These are phyloP conservation scores for Cosmopolites sordidus DNA, from an alignment of 2,888 invertebrate genomes.

Conservation along the genomic window DNA sequence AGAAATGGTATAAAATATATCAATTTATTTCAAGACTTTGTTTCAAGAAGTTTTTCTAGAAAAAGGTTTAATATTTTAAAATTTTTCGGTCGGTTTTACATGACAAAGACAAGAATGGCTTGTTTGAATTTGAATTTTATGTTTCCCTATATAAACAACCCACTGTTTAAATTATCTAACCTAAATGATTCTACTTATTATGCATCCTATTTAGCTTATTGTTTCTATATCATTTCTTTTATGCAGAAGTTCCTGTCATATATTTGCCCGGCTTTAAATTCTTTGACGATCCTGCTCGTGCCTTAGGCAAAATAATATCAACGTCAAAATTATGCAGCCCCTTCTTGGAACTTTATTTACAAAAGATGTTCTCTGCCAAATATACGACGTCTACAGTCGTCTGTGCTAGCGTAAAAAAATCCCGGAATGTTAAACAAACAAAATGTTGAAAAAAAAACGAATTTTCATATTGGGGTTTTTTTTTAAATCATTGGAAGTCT, in stretches of 20 bases:
- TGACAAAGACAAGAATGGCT: no score
- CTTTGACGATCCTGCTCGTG: conserved; percentile 13
- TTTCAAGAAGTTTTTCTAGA: no score
- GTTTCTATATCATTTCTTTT: conserved; percentile 10
- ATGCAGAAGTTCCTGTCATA: conserved; percentile 12
- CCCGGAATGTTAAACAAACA: conserved; percentile 4
- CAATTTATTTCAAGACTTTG: no score
- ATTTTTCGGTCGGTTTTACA: no score
- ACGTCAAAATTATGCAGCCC: conserved; percentile 20
- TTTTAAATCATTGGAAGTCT: no score
- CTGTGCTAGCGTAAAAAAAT: conserved; percentile 5
- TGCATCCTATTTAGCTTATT: conserved; percentile 3
- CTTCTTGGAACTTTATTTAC: conserved; percentile 17
- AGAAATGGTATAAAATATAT: no score
- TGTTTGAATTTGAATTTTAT: no score
- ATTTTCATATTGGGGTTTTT: no score
- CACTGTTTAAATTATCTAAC: no score
- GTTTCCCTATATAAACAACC: no score
- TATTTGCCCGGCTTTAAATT: conserved; percentile 17
- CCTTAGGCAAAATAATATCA: conserved; percentile 18
- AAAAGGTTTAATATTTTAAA: no score
- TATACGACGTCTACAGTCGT: conserved; percentile 9
- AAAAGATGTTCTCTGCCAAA: conserved; percentile 14
- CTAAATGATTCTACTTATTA: background rate
- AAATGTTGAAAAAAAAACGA: background rate